phyloP scores from a whole-genome alignment of 1,140 invertebrate species.

The Ostrea edulis region DNA sequence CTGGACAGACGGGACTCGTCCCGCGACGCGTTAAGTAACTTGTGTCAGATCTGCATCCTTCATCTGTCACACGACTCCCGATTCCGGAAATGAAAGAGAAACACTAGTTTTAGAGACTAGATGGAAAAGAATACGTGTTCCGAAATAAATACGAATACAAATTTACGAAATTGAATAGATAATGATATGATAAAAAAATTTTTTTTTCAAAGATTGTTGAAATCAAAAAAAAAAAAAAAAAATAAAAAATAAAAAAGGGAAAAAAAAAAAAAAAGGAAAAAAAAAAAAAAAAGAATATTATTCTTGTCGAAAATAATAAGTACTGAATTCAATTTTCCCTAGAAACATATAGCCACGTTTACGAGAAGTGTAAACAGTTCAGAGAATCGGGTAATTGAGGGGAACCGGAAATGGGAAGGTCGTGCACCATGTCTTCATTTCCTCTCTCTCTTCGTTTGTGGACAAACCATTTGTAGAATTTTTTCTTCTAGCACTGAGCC shows the following conservation, averaged over 20 bases:
- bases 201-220: too few relatives aligned
- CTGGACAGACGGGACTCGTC: not conserved
- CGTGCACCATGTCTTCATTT: not conserved
- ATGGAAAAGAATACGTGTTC: not conserved
- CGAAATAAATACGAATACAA: not conserved
- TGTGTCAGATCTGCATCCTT: conserved; percentile 12
- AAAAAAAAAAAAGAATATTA: too few relatives aligned
- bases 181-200: too few relatives aligned
- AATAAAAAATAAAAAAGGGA: too few relatives aligned
- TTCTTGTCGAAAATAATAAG: too few relatives aligned
- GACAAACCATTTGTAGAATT: conserved; percentile 27
- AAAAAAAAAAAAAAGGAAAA: too few relatives aligned
- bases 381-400: not conserved
- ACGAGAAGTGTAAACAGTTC: too few relatives aligned
- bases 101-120: not conserved
- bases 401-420: not conserved
- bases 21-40: not conserved
- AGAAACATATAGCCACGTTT: too few relatives aligned
- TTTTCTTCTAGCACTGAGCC: not conserved
- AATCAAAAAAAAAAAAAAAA: too few relatives aligned
- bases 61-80: not conserved
- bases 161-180: too few relatives aligned
- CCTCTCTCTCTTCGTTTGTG: not conserved
- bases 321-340: too few relatives aligned
- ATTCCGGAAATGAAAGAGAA: not conserved